Evolutionary conservation across 2,113 vertebrate genomes (phyloP).

Genomic region (Anarhynchus alexandrinus): DNA sequence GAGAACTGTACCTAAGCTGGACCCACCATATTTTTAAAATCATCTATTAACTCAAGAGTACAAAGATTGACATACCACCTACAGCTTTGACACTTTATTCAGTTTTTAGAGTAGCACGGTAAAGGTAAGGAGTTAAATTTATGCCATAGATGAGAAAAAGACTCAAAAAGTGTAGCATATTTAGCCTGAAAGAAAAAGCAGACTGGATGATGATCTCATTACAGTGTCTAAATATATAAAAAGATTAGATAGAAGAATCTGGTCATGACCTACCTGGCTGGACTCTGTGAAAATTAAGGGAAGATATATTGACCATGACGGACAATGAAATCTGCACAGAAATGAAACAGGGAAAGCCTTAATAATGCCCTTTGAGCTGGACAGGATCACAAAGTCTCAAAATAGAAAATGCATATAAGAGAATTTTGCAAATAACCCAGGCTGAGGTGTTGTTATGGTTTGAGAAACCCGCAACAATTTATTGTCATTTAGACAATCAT

Average conservation of each 20-base stretch:
- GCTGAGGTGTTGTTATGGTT: neutral
- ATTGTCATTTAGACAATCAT: too few species aligned
- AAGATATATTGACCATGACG: conserved; percentile 36
- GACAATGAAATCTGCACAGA: conserved; percentile 31
- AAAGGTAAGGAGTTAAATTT: conserved; percentile 5
- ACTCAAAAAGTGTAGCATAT: neutral
- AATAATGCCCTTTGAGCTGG: neutral
- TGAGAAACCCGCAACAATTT: too few species aligned
- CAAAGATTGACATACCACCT: neutral
- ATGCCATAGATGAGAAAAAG: neutral
- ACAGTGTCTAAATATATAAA: conserved; percentile 39
- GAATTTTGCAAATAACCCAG: neutral
- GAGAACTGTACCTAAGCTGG: neutral
- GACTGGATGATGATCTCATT: conserved; percentile 33
- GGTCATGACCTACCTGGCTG: conserved; percentile 45
- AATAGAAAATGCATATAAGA: neutral
- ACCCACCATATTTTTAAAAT: neutral
- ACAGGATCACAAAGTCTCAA: neutral
- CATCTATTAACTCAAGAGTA: neutral
- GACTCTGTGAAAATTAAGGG: conserved; percentile 29
- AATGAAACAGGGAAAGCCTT: neutral
- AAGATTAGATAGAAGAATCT: conserved; percentile 27
- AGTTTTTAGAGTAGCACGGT: neutral
- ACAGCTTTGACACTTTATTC: neutral
- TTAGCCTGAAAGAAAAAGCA: conserved; percentile 19